Conservation (phyloP, 2,113 vertebrate species). For the Marmota monax region DNA sequence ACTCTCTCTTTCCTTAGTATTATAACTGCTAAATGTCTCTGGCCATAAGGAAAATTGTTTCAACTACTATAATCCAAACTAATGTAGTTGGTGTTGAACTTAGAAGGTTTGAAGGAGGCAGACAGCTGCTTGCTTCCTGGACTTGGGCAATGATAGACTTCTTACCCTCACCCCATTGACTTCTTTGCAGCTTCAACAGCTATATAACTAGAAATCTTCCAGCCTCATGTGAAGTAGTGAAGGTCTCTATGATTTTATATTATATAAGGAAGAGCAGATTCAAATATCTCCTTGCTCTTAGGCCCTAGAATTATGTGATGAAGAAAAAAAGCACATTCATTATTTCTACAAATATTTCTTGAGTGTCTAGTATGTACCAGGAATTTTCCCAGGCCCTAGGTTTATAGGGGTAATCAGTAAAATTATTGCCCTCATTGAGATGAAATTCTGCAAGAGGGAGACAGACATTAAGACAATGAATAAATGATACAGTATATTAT, state of each 20-base stretch:
- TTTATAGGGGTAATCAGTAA: neutral
- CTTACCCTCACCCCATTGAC: neutral
- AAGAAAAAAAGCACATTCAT: neutral
- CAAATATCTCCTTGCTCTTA: neutral
- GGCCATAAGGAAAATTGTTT: neutral
- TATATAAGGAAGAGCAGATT: neutral
- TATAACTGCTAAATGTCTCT: neutral
- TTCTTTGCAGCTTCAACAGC: neutral
- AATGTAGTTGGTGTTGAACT: neutral
- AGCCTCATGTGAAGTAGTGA: neutral
- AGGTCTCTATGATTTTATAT: neutral
- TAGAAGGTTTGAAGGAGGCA: neutral
- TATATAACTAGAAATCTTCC: neutral
- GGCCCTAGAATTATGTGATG: neutral
- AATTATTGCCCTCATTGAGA: neutral
- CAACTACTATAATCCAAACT: neutral
- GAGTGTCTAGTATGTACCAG: too few relatives aligned
- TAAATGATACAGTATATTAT: too few relatives aligned
- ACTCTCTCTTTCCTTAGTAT: neutral
- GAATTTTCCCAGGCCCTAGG: neutral
- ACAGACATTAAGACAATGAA: neutral
- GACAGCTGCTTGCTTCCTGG: neutral
- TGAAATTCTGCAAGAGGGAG: neutral
- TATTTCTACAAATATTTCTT: neutral
- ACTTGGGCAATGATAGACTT: neutral